Evolutionary conservation across 1,140 invertebrate species (phyloP).

Genomic region (Pogonomyrmex californicus): DNA sequence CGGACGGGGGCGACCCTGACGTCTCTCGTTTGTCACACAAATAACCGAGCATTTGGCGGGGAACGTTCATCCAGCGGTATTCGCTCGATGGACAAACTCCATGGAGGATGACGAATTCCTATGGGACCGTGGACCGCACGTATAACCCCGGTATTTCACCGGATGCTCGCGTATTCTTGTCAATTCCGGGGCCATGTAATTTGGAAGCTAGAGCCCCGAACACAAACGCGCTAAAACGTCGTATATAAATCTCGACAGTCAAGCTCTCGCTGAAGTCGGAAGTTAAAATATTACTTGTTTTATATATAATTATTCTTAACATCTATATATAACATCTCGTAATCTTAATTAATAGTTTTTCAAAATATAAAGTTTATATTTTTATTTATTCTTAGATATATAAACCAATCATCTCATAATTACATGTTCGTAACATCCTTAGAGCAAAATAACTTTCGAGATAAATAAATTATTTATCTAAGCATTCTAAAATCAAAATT

Average conservation of each 20-base stretch:
- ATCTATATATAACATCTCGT: neutral
- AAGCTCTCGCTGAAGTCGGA: neutral
- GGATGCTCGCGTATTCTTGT: conserved; percentile 56
- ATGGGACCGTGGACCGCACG: conserved; percentile 65
- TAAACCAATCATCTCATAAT: neutral
- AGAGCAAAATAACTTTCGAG: neutral
- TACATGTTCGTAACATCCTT: neutral
- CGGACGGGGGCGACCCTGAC: conserved; percentile 79
- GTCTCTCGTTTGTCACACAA: conserved; percentile 86
- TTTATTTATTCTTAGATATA: neutral
- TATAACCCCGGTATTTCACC: conserved; percentile 71
- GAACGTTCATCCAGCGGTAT: conserved; percentile 68
- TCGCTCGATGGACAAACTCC: conserved; percentile 78
- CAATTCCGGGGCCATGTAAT: conserved; percentile 25
- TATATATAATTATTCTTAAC: conserved; percentile 1
- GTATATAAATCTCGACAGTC: conserved; percentile 29
- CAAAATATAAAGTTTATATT: neutral
- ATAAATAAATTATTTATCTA: neutral
- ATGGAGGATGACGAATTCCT: conserved; percentile 80
- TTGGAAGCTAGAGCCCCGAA: neutral
- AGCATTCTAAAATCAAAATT: neutral
- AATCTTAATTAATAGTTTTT: neutral
- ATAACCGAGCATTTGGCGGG: conserved; percentile 84
- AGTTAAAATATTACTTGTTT: neutral
- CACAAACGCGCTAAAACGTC: conserved; percentile 26